Base-by-base conservation (phyloP, 2,888 invertebrate species). In the Ochropleura plecta region DNA sequence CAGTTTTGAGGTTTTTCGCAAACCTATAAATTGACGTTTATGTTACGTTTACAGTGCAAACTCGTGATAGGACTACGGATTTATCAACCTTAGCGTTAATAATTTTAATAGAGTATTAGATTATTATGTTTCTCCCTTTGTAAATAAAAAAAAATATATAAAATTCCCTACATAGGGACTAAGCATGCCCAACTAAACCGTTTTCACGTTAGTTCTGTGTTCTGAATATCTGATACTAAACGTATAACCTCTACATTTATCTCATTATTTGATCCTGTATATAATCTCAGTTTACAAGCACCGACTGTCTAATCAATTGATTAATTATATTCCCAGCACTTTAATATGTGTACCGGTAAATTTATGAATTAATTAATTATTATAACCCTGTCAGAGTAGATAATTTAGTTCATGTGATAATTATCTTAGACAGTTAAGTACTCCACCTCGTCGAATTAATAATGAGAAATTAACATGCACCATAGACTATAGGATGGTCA, bases 291-390 rank as follows among this genome's bases (percentile, higher is more conserved):
- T 42, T 57, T 65, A 73, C 30, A 80, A 60, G 44, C 14, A 66
- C 53, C 5, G n/a, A 62, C 18, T 53, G 7, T 7, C 18, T 78
- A 66, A 59, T 57, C 46, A 62, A 76, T 53, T 67, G 10, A 81
- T 63, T 63, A 63, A 57, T 67, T 42, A 67, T 59, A 3, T n/a
- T 53, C 30, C 14, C 30, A 53, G n/a, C 42, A 42, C 16, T 57
- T 46, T 78, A 40, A 49, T 55, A 20, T n/a, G 16, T 63, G 51
- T 40, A 76, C 42, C 10, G 8, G 18, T 48, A 57, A 81, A 57
- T 75, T 49, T 30, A 57, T 75, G 67, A 51, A 67, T 81, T 51
- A 51, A 63, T 57, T 62, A n/a, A 67, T 72, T 79, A 73, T 46
- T 55, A 51, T n/a, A 73, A 65, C n/a, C 42, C 30, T 44, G n/a